Base-by-base conservation (phyloP, 2,113 vertebrate genomes). In the Mus pahari region DNA sequence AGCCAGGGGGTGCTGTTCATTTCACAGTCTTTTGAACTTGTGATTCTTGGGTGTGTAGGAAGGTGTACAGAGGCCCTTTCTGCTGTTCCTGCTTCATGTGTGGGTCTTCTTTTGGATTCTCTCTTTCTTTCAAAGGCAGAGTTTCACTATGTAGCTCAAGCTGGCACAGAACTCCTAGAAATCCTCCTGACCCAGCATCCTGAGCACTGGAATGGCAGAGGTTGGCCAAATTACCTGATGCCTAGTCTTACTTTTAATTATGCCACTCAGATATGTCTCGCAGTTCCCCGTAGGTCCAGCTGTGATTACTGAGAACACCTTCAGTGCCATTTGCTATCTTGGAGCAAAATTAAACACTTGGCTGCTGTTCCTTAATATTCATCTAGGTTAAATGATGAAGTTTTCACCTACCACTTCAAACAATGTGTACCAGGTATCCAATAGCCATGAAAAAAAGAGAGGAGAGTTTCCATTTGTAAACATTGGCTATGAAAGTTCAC, bases 371-470 rank as follows among this genome's bases (percentile, higher is more conserved):
- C 19, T 50, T 71, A 73, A 64, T 83, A 50, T 90, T 90, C 55
- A 77, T 22, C 60, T 86, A 73, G 36, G 79, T 62, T 84, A 83
- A 89, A 66, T 78, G 13, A 39, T 95, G 60, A 94, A 5, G 1
- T 31, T 92, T 86, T 81, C 73, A 86, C 6, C n/a, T 11, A 78
- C 78, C 39, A 92, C 42, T 93, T 93, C 8, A 82, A 86, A 42
- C 20, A 88, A 62, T 68, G 48, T 92, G 36, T 79, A 83, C n/a
- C 64, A 86, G 79, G 26, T 16, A 95, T 64, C 31, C 82, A 89
- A 31, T 74, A 42, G 50, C 50, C 64, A 77, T 45, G 77, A 90
- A 64, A 90, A 74, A n/a, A 84, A 90, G 17, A 28, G 82, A 1
- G 14, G 66, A 89, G 26, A 14, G 28, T 81, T 70, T 86, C 17